Conservation (phyloP, 1,140 invertebrate species). For the Trichoplusia ni region DNA sequence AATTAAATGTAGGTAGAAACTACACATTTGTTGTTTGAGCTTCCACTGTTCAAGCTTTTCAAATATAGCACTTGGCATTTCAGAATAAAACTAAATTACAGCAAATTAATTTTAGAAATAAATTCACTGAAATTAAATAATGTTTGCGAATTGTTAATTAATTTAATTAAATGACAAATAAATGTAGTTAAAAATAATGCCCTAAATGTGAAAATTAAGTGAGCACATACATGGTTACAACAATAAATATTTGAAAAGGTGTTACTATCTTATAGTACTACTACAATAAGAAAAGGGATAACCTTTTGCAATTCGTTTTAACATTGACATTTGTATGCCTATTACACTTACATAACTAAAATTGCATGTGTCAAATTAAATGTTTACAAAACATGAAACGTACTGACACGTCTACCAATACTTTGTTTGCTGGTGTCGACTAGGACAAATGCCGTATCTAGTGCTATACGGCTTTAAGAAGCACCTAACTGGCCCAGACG, state of each 20-base stretch:
- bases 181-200: no score
- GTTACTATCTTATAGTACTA: neutral
- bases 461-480: slow-evolving; percentile 51
- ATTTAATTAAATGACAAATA: no score
- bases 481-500: slow-evolving; percentile 40
- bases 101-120: no score
- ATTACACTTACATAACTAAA: slow-evolving; percentile 59
- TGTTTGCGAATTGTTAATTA: no score
- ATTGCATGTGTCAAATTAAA: slow-evolving; percentile 54
- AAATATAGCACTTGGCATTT: no score
- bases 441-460: slow-evolving; percentile 42
- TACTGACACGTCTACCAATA: neutral
- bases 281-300: slow-evolving; percentile 29
- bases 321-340: slow-evolving; percentile 66
- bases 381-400: slow-evolving; percentile 45
- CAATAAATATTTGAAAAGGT: neutral
- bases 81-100: no score
- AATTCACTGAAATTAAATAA: no score
- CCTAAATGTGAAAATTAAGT: no score
- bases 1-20: no score
- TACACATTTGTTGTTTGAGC: no score
- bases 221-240: no score
- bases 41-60: no score
- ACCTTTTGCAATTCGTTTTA: slow-evolving; percentile 62
- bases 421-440: slow-evolving; percentile 35